Conservation (phyloP, 2,113 vertebrate genomes). For the Gorsachius goisagi region DNA sequence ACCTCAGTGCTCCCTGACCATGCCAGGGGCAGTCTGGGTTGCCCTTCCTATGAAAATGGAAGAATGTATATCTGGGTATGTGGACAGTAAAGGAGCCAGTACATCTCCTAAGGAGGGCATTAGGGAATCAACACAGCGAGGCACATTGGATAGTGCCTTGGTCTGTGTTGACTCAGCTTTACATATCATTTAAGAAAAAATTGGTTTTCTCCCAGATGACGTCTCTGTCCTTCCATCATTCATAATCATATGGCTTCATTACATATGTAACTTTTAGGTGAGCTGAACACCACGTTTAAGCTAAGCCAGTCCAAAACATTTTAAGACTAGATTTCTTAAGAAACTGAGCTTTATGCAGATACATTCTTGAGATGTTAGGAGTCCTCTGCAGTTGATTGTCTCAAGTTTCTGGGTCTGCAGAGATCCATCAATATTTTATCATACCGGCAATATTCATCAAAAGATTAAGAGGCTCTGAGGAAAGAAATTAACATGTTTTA, state of each 20-base stretch:
- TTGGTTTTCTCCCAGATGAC: rapidly evolving
- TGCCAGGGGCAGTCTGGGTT: not conserved
- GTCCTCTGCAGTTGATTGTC: not conserved
- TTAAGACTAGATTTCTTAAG: not conserved
- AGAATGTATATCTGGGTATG: not conserved
- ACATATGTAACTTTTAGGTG: not conserved
- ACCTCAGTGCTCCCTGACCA: not conserved
- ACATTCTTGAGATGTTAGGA: not conserved
- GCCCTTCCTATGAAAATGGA: not conserved
- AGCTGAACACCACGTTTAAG: not conserved
- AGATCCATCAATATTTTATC: not conserved
- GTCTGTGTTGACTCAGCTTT: not conserved
- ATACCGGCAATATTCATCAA: rapidly evolving
- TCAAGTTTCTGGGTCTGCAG: not conserved
- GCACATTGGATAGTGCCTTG: not conserved
- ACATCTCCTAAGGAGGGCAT: not conserved
- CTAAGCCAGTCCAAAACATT: not conserved
- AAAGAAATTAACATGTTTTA: not conserved
- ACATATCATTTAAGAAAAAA: not conserved
- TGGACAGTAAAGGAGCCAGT: not conserved
- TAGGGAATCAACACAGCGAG: not conserved
- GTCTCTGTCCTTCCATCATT: not conserved
- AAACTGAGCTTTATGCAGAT: not conserved
- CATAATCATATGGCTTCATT: not conserved
- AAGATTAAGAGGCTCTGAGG: not conserved